Percentiles rank a stretch among this genome's conserved stretches.
These are phyloP conservation scores for Acrobasis suavella DNA, from an alignment of 2,888 invertebrate genomes.

Conservation along the genomic window DNA sequence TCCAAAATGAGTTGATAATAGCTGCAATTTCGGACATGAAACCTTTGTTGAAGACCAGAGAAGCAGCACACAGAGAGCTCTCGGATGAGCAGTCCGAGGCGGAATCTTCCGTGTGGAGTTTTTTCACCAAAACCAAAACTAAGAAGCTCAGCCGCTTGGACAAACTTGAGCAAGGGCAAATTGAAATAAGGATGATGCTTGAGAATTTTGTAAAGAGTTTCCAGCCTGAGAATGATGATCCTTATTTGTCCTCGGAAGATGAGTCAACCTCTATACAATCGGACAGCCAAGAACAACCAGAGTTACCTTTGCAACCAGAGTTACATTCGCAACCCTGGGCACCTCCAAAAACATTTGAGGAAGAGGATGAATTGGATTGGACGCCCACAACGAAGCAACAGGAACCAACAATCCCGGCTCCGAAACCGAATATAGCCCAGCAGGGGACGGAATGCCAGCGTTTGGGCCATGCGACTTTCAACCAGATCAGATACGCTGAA, in stretches of 20 bases:
- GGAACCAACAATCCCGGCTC: conserved; percentile 13
- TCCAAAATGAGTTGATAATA: conserved; percentile 27
- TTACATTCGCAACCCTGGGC: too few species aligned
- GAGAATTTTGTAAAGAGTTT: conserved; percentile 8
- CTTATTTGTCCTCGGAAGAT: conserved; percentile 8
- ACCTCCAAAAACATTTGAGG: too few species aligned
- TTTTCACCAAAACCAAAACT: too few species aligned
- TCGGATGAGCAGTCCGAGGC: background rate
- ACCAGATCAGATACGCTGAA: conserved; percentile 22
- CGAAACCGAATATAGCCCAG: conserved; percentile 8
- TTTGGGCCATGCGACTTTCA: background rate
- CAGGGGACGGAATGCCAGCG: conserved; percentile 13
- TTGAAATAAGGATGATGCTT: conserved; percentile 9
- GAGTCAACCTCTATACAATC: background rate
- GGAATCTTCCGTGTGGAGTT: too few species aligned
- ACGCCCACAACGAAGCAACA: conserved; percentile 14
- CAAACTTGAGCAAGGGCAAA: conserved; percentile 7
- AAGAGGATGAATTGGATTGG: conserved; percentile 14
- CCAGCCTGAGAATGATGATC: conserved; percentile 2
- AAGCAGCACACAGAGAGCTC: too few species aligned
- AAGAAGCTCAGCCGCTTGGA: conserved; percentile 15
- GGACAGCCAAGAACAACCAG: too few species aligned
- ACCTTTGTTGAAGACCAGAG: too few species aligned
- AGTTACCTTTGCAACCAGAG: too few species aligned
- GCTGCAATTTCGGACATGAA: conserved; percentile 32